phyloP scores from a whole-genome alignment of 2,797 vertebrate genomes.

The Microctenopoma stevenorrisi region DNA sequence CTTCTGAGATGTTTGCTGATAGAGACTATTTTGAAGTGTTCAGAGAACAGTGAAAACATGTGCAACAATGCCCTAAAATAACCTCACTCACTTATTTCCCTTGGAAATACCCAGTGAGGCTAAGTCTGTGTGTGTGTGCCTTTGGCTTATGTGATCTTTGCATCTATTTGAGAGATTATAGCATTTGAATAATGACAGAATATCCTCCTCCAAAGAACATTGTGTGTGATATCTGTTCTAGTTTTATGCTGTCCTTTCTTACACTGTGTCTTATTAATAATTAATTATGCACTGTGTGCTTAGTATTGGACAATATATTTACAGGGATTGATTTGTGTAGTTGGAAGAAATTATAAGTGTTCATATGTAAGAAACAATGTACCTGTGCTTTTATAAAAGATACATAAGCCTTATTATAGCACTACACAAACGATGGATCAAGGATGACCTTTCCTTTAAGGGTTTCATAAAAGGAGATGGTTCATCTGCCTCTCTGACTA shows the following conservation, averaged over 20 bases:
- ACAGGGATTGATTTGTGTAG: slow-evolving; percentile 10
- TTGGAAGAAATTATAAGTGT: background rate
- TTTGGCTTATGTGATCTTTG: slow-evolving; percentile 42
- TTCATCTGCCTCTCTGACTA: slow-evolving; percentile 31
- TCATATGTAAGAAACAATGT: too few relatives aligned
- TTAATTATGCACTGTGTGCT: background rate
- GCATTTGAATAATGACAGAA: slow-evolving; percentile 30
- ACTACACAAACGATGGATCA: slow-evolving; percentile 20
- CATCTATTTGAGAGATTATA: slow-evolving; percentile 25
- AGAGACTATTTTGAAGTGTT: slow-evolving; percentile 45
- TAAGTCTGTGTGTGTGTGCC: slow-evolving; percentile 21
- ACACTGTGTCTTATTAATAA: background rate
- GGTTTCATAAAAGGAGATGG: slow-evolving; percentile 56
- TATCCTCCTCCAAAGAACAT: slow-evolving; percentile 23
- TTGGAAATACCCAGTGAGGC: slow-evolving; percentile 72
- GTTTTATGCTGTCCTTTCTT: slow-evolving; percentile 23
- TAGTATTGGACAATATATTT: slow-evolving; percentile 16
- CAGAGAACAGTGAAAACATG: slow-evolving; percentile 40
- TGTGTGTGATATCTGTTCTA: slow-evolving; percentile 25
- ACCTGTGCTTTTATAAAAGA: background rate
- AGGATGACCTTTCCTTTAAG: slow-evolving; percentile 64
- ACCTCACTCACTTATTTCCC: slow-evolving; percentile 63
- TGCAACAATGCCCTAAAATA: slow-evolving; percentile 54
- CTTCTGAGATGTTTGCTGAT: slow-evolving; percentile 15
- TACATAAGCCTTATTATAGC: background rate